Percentiles rank a stretch among this genome's conserved stretches.
Evolutionary conservation across 2,797 vertebrate genomes (phyloP).

Genomic region (Hypotaenidia okinawae): DNA sequence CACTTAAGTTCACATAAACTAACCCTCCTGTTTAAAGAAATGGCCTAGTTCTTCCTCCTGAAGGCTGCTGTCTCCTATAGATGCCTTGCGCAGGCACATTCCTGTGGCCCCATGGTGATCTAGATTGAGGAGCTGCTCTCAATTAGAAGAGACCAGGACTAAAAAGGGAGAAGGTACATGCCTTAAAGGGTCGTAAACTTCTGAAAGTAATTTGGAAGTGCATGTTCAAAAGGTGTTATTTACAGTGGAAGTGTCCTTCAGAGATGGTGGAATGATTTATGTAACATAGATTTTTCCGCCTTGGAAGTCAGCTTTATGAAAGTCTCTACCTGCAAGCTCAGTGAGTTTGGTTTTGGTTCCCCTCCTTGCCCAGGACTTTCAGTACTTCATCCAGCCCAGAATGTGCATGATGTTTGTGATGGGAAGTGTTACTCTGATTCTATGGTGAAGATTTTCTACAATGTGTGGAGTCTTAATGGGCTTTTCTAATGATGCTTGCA

Average conservation of each 20-base stretch:
- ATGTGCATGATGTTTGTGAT: not conserved
- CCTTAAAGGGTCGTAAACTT: not conserved
- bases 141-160: not conserved
- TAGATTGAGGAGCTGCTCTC: not conserved
- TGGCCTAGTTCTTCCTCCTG: not conserved
- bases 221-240: not conserved
- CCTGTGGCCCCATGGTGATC: not conserved
- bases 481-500: not conserved
- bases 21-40: not conserved
- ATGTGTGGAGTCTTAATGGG: not conserved
- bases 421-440: not conserved
- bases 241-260: not conserved
- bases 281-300: too few species aligned
- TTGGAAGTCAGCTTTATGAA: not conserved
- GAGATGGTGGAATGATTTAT: not conserved
- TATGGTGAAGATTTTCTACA: not conserved
- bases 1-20: not conserved
- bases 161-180: not conserved
- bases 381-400: not conserved
- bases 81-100: not conserved
- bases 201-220: not conserved
- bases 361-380: not conserved
- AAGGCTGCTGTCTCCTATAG: not conserved
- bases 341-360: not conserved
- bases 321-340: not conserved